phyloP scores from a whole-genome alignment of 1,140 invertebrate species.

The Papilio glaucus region DNA sequence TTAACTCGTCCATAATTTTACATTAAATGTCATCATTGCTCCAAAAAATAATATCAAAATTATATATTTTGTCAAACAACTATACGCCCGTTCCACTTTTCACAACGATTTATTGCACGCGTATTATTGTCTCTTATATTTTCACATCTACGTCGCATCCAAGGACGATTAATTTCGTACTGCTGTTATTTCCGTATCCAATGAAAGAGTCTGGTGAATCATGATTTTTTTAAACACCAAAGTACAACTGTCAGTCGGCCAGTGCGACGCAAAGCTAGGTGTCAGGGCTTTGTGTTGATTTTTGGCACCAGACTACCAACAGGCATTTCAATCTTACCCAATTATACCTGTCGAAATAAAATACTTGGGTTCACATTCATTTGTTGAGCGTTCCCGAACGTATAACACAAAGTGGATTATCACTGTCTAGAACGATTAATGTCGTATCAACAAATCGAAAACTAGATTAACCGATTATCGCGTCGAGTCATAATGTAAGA shows the following conservation, averaged over 20 bases:
- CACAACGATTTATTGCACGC: slow-evolving; percentile 35
- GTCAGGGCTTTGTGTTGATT: slow-evolving; percentile 67
- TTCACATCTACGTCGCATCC: slow-evolving; percentile 68
- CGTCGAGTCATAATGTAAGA: not conserved
- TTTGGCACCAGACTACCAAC: slow-evolving; percentile 58
- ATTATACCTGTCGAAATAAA: slow-evolving; percentile 48
- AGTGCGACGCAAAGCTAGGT: slow-evolving; percentile 60
- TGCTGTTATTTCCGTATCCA: slow-evolving; percentile 75
- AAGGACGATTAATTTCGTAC: slow-evolving; percentile 78
- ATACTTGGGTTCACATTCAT: slow-evolving; percentile 39
- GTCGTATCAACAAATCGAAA: slow-evolving; percentile 46
- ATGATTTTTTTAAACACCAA: slow-evolving; percentile 67
- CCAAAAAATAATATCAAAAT: not conserved
- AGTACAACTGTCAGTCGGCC: slow-evolving; percentile 65
- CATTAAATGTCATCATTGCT: slow-evolving; percentile 18
- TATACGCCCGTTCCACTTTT: slow-evolving; percentile 22
- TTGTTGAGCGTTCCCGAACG: slow-evolving; percentile 13
- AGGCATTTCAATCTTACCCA: slow-evolving; percentile 50
- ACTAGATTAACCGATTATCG: slow-evolving; percentile 49
- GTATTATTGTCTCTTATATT: slow-evolving; percentile 75
- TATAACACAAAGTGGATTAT: slow-evolving; percentile 9
- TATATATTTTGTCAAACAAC: slow-evolving; percentile 29
- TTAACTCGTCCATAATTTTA: not conserved
- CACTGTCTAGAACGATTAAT: not conserved
- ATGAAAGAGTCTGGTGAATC: slow-evolving; percentile 78